Evolutionary conservation across 1,140 invertebrate species (phyloP).

Genomic region (Hypsibius dujardini): DNA sequence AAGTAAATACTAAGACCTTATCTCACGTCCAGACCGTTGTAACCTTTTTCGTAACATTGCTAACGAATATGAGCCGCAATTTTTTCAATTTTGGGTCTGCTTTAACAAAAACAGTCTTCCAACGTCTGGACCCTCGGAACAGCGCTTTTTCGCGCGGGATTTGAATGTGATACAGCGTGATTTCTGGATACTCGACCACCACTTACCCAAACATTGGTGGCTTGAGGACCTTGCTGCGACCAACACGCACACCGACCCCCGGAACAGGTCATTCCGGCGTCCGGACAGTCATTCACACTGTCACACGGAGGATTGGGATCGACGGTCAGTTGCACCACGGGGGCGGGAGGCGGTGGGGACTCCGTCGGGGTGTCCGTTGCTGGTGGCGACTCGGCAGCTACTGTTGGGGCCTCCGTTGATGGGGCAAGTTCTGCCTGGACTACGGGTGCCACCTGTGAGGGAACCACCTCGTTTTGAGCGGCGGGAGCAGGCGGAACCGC

Average conservation of each 20-base stretch:
- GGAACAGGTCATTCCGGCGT: background rate
- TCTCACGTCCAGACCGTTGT: no score
- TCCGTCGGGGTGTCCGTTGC: background rate
- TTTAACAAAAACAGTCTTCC: background rate
- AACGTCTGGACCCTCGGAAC: no score
- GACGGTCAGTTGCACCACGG: no score
- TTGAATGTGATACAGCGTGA: no score
- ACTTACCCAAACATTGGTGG: background rate
- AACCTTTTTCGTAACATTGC: no score
- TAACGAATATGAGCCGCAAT: slow-evolving; percentile 7
- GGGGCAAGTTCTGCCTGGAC: background rate
- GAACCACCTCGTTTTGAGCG: no score
- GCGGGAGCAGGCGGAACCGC: no score
- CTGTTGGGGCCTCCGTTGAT: background rate
- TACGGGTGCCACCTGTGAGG: no score
- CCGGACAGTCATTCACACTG: background rate
- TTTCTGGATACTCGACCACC: no score
- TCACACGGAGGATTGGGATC: background rate
- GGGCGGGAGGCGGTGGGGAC: background rate
- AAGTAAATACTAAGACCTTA: no score
- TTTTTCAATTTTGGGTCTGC: background rate
- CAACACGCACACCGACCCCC: background rate
- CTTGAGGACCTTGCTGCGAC: background rate
- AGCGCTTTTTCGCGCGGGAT: no score
- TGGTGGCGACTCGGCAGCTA: background rate